Percentiles rank a stretch among this genome's conserved stretches.
Conservation (phyloP, 2,113 vertebrate genomes). For the Rana temporaria region DNA sequence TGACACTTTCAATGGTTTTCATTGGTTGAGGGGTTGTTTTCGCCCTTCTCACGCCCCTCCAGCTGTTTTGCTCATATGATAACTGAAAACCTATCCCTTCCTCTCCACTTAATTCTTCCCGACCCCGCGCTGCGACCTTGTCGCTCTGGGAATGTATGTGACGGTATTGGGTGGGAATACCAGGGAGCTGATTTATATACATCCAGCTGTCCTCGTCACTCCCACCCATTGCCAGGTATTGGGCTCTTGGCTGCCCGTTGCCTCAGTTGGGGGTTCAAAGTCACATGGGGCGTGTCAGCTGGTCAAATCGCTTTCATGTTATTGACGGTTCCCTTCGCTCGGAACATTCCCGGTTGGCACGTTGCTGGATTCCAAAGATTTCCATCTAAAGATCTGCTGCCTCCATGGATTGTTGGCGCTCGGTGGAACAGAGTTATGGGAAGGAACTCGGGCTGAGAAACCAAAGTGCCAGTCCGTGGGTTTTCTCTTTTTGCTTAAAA, state of each 20-base stretch:
- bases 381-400: background rate
- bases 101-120: background rate
- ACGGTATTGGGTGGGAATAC: background rate
- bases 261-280: slow-evolving; percentile 4
- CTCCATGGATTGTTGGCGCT: too few relatives aligned
- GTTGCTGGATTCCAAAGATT: background rate
- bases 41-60: background rate
- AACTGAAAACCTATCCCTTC: background rate
- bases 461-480: too few relatives aligned
- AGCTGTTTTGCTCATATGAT: background rate
- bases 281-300: background rate
- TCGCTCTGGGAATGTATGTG: background rate
- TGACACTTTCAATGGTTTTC: too few relatives aligned
- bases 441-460: too few relatives aligned
- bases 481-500: too few relatives aligned
- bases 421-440: too few relatives aligned
- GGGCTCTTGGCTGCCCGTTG: background rate
- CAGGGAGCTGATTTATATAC: background rate
- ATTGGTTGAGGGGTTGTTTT: too few relatives aligned
- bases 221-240: background rate
- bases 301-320: slow-evolving; percentile 19
- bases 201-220: slow-evolving; percentile 37
- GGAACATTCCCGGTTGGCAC: slow-evolving; percentile 36
- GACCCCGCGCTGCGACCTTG: background rate
- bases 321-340: background rate